Base-by-base conservation (phyloP, 2,113 vertebrate species). In the Alethe diademata region DNA sequence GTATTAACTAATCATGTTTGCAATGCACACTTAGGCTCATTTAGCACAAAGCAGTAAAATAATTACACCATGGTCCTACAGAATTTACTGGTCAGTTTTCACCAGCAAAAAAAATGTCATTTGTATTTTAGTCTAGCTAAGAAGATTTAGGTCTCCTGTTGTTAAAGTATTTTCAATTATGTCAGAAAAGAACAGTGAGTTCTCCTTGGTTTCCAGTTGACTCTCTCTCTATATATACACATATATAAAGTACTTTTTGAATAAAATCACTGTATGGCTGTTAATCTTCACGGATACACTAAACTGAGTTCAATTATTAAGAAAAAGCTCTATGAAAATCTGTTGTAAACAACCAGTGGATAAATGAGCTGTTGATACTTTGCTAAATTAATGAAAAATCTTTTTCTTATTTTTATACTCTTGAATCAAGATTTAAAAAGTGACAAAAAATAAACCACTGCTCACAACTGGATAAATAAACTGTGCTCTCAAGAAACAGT, bases 111-210 rank as follows among this genome's bases (percentile, higher is more conserved):
- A 61, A 71, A 57, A 57, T 0, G 2, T 9, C 5, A 36, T 13
- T 47, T 62, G 16, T 8, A 35, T 76, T 85, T 79, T 24, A 72
- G 23, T 36, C 14, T 14, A 88, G 26, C n/a, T 53, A 57, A 93
- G 2, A 53, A 66, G 28, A 43, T 84, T 40, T 12, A n/a, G 8
- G 31, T 67, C n/a, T 88, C 58, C 5, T 85, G 73, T 54, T 94
- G 85, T 66, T 86, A 75, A 96, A 95, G 91, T 58, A 61, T 80
- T 75, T 84, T 82, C 54, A 62, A 20, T 53, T 65, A 91, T 20
- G 64, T 81, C 58, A 92, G 33, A 38, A 89, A 97, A 84, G 33
- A 79, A 74, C 57, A 92, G 38, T 3, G 24, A 84, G 5, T 6
- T 51, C 16, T 76, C 45, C 33, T 85, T 92, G 58, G 47, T 90